Evolutionary conservation across 2,113 vertebrate species (phyloP), one percentile per base, ranked within the genome.

Genomic region (Phylloscopus trochilus): DNA sequence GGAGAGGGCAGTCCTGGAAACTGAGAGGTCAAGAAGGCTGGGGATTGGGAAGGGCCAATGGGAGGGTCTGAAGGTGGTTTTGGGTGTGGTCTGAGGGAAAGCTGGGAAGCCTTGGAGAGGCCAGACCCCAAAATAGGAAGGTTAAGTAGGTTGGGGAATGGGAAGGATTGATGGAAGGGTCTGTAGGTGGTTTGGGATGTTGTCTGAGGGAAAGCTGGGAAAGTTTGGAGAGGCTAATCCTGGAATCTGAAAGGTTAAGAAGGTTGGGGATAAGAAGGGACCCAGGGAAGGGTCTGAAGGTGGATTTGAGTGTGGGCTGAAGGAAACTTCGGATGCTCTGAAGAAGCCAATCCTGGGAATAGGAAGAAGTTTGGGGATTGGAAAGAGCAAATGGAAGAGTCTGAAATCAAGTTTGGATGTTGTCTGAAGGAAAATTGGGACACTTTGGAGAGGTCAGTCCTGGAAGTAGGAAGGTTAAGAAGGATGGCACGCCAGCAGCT

Each of bases 1-100:
- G 30, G 30, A 43, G 37, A 55, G 28, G 37, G 8, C 7, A 41
- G 1, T 33, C 15, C 37, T 11, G 30, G 21, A 33, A 72, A 23
- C 2, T 0, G 21, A 2, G 55, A 26, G 23, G 4, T 21, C 3
- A n/a, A 27, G 52, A 15, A 55, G 19, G 4, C 1, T 53, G 24
- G 21, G 21, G 35, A 26, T 20, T 39, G 35, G 35, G 10, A 51
- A 51, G 4, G 12, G 20, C 14, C 6, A 8, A 8, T 37, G 43
- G 55, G 59, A 59, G 43, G 4, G 10, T 8, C 8, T 39, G 37
- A 39, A 39, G 9, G 3, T 35, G 26, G 2, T 2, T 31, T 31
- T 14, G 43, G 27, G 5, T 46, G 51, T 28, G 3, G 6, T n/a
- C 18, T 59, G 52, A 68, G 46, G n/a, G 44, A 76, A 75, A 59